A percentile compares a stretch with the other conserved stretches of the same genome.
Evolutionary conservation across 2,888 invertebrate genomes (phyloP).

Genomic region (Metellina segmentata): DNA sequence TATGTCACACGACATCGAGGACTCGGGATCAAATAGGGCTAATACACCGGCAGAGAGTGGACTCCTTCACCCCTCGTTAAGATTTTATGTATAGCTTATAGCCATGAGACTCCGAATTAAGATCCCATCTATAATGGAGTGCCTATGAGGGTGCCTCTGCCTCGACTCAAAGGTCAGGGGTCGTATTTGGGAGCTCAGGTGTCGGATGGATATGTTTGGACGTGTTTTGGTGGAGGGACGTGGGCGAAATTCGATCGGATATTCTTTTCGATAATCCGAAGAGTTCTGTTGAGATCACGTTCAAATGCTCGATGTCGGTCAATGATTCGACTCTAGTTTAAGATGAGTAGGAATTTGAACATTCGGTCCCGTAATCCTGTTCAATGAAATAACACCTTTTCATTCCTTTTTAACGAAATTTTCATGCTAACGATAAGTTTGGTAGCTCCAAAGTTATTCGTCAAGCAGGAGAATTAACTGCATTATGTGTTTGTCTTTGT

Average conservation of each 20-base stretch:
- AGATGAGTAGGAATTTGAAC: too few relatives aligned
- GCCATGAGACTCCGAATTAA: constrained; percentile 21
- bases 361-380: too few relatives aligned
- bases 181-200: neutral
- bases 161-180: constrained; percentile 15
- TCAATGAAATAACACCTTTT: too few relatives aligned
- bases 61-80: constrained; percentile 1
- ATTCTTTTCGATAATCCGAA: too few relatives aligned
- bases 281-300: too few relatives aligned
- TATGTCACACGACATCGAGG: neutral
- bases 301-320: too few relatives aligned
- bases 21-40: neutral
- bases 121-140: constrained; percentile 24
- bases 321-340: too few relatives aligned
- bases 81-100: constrained; percentile 30
- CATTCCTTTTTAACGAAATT: too few relatives aligned
- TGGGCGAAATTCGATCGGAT: neutral
- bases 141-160: neutral
- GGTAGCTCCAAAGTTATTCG: too few relatives aligned
- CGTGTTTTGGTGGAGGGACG: neutral
- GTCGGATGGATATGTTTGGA: neutral
- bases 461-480: too few relatives aligned
- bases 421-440: too few relatives aligned
- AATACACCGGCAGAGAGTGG: neutral
- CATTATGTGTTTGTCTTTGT: too few relatives aligned